Base-by-base conservation (phyloP, 2,888 invertebrate genomes). In the Leptinotarsa rubiginosa region DNA sequence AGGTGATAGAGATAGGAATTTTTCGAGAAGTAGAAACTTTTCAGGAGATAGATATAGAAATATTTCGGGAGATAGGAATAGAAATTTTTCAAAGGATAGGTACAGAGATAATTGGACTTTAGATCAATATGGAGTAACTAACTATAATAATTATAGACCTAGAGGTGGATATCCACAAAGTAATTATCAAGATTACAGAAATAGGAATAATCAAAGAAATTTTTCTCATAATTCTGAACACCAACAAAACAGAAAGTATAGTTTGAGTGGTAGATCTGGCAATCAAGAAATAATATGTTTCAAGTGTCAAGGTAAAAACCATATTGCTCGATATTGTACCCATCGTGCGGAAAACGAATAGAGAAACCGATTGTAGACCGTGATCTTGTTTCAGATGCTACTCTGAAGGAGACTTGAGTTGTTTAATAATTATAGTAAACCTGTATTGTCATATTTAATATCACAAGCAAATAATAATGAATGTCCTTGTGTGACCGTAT, bases 401-500 rank as follows among this genome's bases (percentile, higher is more conserved):
- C 10, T 49, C 49, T 22, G 31, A 64, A 64, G 15, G 16, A 64
- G 31, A 64, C 1, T 64, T 16, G 31, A 64, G 16, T 64, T 64
- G 5, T 64, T 49, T 13, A 47, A 47, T 49, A 67, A 49, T 20
- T 47, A 67, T 18, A 47, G 49, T 67, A 67, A 67, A 18, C 67
- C 67, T 47, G 20, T 67, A 4, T 49, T 67, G 49, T 47, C 47
- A 20, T 67, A 67, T 18, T 47, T 67, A 22, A 20, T 67, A 10
- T 47, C 67, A 3, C 67, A 67, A 67, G 67, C 49, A 67, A 49
- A 64, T 64, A 31, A 31, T 20, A 64, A 4, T 64, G 56, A 72
- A 72, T 69, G 68, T 56, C 68, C 72, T 52, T 68, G 59, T 72
- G 62, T 70, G 47, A 56, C 18, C 56, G 69, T 70, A 47, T 22